These are phyloP conservation scores for Scelioninae gen. 1 DNA, from an alignment of 2,888 invertebrate species.

Conservation along the genomic window DNA sequence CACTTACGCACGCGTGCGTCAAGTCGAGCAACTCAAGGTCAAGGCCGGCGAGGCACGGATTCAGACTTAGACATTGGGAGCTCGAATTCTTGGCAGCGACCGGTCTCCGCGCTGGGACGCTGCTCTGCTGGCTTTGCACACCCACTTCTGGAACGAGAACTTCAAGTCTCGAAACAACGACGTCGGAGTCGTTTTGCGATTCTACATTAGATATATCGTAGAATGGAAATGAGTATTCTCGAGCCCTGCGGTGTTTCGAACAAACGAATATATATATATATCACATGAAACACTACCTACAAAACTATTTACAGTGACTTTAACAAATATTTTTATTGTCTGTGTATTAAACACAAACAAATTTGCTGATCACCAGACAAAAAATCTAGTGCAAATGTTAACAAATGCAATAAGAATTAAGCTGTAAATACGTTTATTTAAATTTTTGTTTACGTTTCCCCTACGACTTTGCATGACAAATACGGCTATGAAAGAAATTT, in stretches of 20 bases:
- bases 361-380: too few relatives aligned
- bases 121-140: slow-evolving; percentile 40
- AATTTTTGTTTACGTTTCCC: too few relatives aligned
- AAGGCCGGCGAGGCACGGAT: slow-evolving; percentile 63
- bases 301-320: too few relatives aligned
- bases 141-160: slow-evolving; percentile 53
- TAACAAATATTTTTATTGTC: too few relatives aligned
- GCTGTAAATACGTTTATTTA: too few relatives aligned
- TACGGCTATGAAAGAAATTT: too few relatives aligned
- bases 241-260: slow-evolving; percentile 18
- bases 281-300: too few relatives aligned
- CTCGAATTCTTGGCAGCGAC: slow-evolving; percentile 67
- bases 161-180: slow-evolving; percentile 30
- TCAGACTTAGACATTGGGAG: slow-evolving; percentile 64
- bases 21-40: slow-evolving; percentile 64
- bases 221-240: slow-evolving; percentile 12
- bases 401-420: too few relatives aligned
- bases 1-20: slow-evolving; percentile 32
- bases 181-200: slow-evolving; percentile 28
- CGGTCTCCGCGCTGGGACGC: slow-evolving; percentile 42
- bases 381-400: too few relatives aligned
- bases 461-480: too few relatives aligned
- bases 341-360: too few relatives aligned
- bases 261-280: too few relatives aligned
- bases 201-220: slow-evolving; percentile 27